Evolutionary conservation across 2,888 invertebrate species (phyloP).

Genomic region (Aphidius colemani): DNA sequence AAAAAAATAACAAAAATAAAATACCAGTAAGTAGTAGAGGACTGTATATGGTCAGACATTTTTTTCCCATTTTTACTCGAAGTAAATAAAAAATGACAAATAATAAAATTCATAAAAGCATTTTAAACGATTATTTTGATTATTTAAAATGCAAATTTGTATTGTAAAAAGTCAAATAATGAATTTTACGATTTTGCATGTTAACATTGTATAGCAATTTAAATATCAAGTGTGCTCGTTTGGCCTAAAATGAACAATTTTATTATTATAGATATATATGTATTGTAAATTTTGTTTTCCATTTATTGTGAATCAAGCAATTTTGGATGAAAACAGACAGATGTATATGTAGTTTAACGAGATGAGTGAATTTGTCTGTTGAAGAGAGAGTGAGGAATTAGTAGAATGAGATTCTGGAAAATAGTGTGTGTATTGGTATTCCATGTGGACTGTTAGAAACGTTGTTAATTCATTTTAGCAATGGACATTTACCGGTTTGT

Average conservation of each 20-base stretch:
- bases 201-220: slow-evolving; percentile 15
- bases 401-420: too few species aligned
- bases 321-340: too few species aligned
- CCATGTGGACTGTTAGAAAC: slow-evolving; percentile 20
- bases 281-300: too few species aligned
- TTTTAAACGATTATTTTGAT: too few species aligned
- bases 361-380: too few species aligned
- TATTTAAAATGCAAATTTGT: neutral
- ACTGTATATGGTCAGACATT: slow-evolving; percentile 13
- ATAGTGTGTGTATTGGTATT: slow-evolving; percentile 6
- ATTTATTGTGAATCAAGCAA: too few species aligned
- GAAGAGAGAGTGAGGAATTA: too few species aligned
- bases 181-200: slow-evolving; percentile 14
- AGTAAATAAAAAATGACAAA: neutral
- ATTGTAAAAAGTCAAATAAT: slow-evolving; percentile 9
- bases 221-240: slow-evolving; percentile 8
- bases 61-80: neutral
- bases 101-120: too few species aligned
- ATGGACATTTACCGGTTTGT: slow-evolving; percentile 37
- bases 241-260: slow-evolving; percentile 6
- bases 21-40: slow-evolving; percentile 19
- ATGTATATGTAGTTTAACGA: too few species aligned
- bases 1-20: slow-evolving; percentile 8
- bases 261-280: too few species aligned
- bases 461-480: slow-evolving; percentile 44